These are phyloP conservation scores for Branchellion lobata DNA, from an alignment of 2,888 invertebrate species.

Conservation along the genomic window DNA sequence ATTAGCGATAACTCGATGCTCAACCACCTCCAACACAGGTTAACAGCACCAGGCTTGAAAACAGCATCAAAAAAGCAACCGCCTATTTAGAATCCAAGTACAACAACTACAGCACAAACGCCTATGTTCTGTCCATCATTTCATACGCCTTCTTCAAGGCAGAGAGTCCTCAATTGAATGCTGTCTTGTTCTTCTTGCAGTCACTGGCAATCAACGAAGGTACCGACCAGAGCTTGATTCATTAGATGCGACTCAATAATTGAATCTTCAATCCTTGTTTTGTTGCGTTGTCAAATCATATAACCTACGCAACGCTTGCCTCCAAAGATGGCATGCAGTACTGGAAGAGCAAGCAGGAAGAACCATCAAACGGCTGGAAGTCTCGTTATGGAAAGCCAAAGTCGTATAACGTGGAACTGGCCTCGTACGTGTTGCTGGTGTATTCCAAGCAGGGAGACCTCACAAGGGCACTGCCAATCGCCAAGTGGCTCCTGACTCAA, in stretches of 20 bases:
- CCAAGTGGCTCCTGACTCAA: constrained; percentile 60
- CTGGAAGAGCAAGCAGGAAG: constrained; percentile 54
- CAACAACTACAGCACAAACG: constrained; percentile 49
- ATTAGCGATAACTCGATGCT: background rate
- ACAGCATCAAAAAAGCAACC: constrained; percentile 23
- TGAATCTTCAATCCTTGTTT: background rate
- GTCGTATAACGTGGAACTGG: constrained; percentile 59
- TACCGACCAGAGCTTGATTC: constrained; percentile 38
- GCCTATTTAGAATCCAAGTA: constrained; percentile 1
- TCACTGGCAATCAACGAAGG: constrained; percentile 55
- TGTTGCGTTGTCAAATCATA: background rate
- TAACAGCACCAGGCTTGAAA: background rate
- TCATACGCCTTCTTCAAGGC: constrained; percentile 57
- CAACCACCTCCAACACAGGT: background rate
- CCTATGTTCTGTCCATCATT: constrained; percentile 57
- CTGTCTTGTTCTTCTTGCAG: constrained; percentile 53
- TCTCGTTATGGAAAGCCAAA: constrained; percentile 52
- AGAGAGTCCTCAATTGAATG: constrained; percentile 53
- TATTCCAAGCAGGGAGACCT: constrained; percentile 51
- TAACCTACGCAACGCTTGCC: background rate
- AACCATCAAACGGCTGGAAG: background rate
- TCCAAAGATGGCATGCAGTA: constrained; percentile 55
- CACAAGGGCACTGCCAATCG: constrained; percentile 53
- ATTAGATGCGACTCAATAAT: background rate
- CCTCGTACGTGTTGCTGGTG: constrained; percentile 60